A percentile compares a stretch with the other conserved stretches of the same genome.
These are phyloP conservation scores for Drosophila acutilabella DNA, from an alignment of 2,888 invertebrate genomes.

Conservation along the genomic window DNA sequence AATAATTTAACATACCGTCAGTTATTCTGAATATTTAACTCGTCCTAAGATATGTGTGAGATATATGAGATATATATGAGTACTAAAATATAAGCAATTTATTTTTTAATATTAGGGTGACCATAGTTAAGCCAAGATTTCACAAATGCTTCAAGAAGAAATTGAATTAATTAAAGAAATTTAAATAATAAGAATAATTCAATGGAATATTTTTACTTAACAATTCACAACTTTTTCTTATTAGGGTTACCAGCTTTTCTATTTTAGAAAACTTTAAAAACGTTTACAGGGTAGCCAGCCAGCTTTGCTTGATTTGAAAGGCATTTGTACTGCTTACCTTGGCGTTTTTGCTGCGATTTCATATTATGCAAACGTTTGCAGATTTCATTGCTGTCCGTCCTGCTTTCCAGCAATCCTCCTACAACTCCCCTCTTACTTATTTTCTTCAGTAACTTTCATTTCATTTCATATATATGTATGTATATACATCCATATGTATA, in stretches of 20 bases:
- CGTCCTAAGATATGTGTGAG: neutral
- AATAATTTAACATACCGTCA: too few species aligned
- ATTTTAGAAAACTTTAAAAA: too few species aligned
- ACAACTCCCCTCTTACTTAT: neutral
- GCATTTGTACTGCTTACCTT: conserved; percentile 26
- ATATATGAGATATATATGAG: too few species aligned
- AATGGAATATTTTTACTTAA: too few species aligned
- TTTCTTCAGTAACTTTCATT: conserved; percentile 5
- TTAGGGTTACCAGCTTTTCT: neutral
- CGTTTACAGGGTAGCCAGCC: neutral
- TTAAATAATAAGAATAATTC: too few species aligned
- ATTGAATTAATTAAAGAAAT: too few species aligned
- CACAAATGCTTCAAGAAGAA: too few species aligned
- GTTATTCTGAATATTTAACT: too few species aligned
- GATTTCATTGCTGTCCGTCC: neutral
- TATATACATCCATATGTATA: conserved; percentile 2
- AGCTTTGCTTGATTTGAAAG: neutral
- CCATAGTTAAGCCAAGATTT: too few species aligned
- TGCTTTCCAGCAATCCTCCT: neutral
- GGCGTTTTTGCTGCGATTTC: conserved; percentile 23
- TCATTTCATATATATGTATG: conserved; percentile 10
- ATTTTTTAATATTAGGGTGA: too few species aligned
- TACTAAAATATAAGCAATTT: too few species aligned
- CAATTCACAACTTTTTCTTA: too few species aligned
- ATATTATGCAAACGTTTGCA: conserved; percentile 41